Evolutionary conservation across 2,888 invertebrate genomes (phyloP).

Genomic region (Prionchulus punctatus): DNA sequence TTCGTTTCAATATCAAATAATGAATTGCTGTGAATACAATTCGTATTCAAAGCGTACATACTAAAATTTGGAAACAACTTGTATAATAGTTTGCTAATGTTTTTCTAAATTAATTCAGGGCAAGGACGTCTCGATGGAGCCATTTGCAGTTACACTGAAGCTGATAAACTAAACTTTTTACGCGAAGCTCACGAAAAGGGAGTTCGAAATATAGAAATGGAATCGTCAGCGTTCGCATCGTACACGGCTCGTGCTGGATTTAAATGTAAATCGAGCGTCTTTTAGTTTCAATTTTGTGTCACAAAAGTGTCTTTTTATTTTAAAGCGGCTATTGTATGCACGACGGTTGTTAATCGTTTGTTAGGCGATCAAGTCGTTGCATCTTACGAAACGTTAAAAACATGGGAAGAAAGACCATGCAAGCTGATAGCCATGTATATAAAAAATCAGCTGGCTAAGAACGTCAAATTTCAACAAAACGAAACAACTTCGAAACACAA

Average conservation of each 20-base stretch:
- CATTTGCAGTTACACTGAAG: conserved; percentile 76
- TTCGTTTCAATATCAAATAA: no score
- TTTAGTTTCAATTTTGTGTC: no score
- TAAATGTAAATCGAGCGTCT: conserved; percentile 51
- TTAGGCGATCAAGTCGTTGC: conserved; percentile 74
- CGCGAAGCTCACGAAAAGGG: conserved; percentile 46
- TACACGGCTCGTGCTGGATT: conserved; percentile 82
- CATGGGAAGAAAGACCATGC: conserved; percentile 78
- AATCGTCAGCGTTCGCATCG: conserved; percentile 77
- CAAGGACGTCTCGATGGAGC: conserved; percentile 90
- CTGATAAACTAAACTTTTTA: conserved; percentile 77
- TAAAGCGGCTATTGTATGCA: conserved; percentile 64
- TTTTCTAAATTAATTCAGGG: no score
- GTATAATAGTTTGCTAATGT: no score
- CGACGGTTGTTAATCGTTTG: conserved; percentile 68
- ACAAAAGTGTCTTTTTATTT: no score
- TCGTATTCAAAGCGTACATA: no score
- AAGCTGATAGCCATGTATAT: conserved; percentile 47
- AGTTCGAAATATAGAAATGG: conserved; percentile 93
- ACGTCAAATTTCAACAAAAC: no score
- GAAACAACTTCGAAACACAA: no score
- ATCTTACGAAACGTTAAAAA: conserved; percentile 69
- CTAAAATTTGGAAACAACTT: no score
- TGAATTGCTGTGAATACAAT: no score
- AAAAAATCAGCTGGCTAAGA: not conserved